Base-by-base conservation (phyloP, 2,888 invertebrate species). In the Mamestra brassicae region DNA sequence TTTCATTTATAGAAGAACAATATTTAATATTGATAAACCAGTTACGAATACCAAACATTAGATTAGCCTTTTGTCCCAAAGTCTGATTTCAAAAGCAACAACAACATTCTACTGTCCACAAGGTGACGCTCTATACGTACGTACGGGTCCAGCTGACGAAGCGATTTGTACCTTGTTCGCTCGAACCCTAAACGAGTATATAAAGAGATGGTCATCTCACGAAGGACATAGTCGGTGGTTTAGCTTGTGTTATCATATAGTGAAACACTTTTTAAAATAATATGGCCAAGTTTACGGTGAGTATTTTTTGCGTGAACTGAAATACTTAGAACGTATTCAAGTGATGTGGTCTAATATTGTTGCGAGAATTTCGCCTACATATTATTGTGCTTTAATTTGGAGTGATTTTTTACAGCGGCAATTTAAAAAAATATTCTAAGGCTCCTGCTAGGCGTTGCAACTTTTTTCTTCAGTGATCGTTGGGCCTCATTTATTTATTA, bases 271-370 rank as follows among this genome's bases (percentile, higher is more conserved):
- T 55, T 55, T 36, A 15, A 11, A 11, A 52, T 55, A 85, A 15
- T 8, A 82, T 82, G 82, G 11, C 86, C 26, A 82, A 85, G 63
- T 67, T 82, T 58, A 66, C 63, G 72, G 82, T 82, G 38, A 82
- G 81, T 85, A 76, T 52, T 50, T 55, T 38, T 47, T 54, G 11
- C 34, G 73, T n/a, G 34, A 47, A 54, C 52, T 36, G 1, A 58
- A 50, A 45, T 45, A 45, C 11, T 45, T 45, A 45, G 45, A 45
- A 42, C 42, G 17, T 52, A 52, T 5, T 58, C 13, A 7, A 71
- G 73, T 73, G 80, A 42, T 54, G 75, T 54, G 45, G 15, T 26
- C 13, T 47, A 34, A 64, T 77, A 47, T 26, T 57, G 2, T 36
- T 55, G 3, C n/a, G 10, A 34, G 13, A 34, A 6, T 55, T 36